These are phyloP conservation scores for Corbicula japonica DNA, from an alignment of 2,888 invertebrate species.

Conservation along the genomic window DNA sequence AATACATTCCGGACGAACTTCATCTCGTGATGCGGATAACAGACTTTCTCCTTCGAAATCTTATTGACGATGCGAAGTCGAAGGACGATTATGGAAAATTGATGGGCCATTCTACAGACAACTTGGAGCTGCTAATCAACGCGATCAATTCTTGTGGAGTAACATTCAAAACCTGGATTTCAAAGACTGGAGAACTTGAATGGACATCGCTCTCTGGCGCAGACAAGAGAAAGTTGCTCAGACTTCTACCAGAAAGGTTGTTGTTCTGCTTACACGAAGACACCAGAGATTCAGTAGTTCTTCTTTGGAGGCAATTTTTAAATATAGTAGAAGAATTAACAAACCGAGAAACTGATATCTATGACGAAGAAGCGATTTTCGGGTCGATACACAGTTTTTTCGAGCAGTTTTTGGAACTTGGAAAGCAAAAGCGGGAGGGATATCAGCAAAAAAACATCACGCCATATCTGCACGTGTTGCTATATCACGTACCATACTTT, in stretches of 20 bases:
- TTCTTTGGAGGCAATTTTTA: conserved; percentile 6
- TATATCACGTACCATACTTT: conserved; percentile 13
- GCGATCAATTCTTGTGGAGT: conserved; percentile 10
- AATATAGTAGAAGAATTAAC: too few relatives aligned
- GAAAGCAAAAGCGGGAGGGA: conserved; percentile 7
- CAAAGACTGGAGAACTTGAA: conserved; percentile 16
- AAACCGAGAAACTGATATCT: too few relatives aligned
- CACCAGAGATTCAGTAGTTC: background rate
- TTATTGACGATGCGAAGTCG: conserved; percentile 36
- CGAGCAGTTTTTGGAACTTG: background rate
- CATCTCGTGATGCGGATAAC: conserved; percentile 49
- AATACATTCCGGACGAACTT: conserved; percentile 39
- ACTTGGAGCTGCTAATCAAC: background rate
- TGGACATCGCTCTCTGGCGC: conserved; percentile 14
- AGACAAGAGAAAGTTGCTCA: conserved; percentile 14
- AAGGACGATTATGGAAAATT: conserved; percentile 13
- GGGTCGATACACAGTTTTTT: background rate
- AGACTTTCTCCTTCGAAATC: conserved; percentile 36
- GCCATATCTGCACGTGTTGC: conserved; percentile 11
- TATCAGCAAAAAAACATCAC: conserved; percentile 7
- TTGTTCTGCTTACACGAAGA: conserved; percentile 25
- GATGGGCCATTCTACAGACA: conserved; percentile 10
- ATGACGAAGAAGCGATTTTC: background rate
- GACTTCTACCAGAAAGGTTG: conserved; percentile 4
- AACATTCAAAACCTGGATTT: conserved; percentile 5